A percentile compares a stretch with the other conserved stretches of the same genome.
Conservation (phyloP, 2,797 vertebrate genomes). For the Galago senegalensis region DNA sequence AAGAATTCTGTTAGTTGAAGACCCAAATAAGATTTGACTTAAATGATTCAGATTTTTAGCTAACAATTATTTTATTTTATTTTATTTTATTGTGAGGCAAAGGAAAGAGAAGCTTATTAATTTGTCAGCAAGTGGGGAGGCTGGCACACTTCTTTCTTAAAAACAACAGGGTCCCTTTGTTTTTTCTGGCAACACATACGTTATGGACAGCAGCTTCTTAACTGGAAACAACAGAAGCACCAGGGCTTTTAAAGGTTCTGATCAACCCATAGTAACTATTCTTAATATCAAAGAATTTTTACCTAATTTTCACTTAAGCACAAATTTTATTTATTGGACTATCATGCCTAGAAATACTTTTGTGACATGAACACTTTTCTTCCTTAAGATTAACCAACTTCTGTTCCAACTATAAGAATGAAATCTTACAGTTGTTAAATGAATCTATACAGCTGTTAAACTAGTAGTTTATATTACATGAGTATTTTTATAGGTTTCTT, state of each 20-base stretch:
- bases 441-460: not conserved
- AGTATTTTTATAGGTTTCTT: not conserved
- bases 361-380: not conserved
- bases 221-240: too few species aligned
- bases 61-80: not conserved
- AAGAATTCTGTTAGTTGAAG: not conserved
- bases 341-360: not conserved
- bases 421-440: not conserved
- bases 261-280: not conserved
- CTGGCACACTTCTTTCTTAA: too few species aligned
- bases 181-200: too few species aligned
- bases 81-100: too few species aligned
- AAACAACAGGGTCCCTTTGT: too few species aligned
- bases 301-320: not conserved
- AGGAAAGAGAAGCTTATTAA: too few species aligned
- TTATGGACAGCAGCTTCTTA: too few species aligned
- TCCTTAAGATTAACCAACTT: not conserved
- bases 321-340: not conserved
- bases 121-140: too few species aligned
- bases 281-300: not conserved
- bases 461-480: not conserved
- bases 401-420: not conserved
- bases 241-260: too few species aligned
- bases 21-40: not conserved
- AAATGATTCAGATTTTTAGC: not conserved